A percentile compares a stretch with the other conserved stretches of the same genome.
Evolutionary conservation across 2,113 vertebrate genomes (phyloP).

Genomic region (Zosterops japonicus): DNA sequence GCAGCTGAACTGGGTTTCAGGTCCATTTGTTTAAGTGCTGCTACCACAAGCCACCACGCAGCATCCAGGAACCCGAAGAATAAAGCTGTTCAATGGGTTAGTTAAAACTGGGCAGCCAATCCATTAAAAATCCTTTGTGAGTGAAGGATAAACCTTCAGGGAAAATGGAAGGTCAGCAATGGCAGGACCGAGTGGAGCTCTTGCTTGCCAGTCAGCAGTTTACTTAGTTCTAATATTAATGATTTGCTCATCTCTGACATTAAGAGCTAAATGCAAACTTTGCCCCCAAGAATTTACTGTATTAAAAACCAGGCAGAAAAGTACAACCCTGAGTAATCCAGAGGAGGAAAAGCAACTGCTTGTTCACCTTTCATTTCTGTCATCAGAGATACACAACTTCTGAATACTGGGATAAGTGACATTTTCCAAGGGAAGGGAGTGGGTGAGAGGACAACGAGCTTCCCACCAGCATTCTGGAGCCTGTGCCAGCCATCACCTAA

Average conservation of each 20-base stretch:
- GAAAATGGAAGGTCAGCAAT: neutral
- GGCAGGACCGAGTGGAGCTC: neutral
- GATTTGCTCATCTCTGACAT: neutral
- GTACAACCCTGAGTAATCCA: constrained; percentile 17
- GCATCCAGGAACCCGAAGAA: neutral
- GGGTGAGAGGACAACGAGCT: constrained; percentile 20
- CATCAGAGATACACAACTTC: neutral
- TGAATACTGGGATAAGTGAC: constrained; percentile 21
- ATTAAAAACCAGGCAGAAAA: neutral
- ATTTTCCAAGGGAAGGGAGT: constrained; percentile 51
- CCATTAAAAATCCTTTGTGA: neutral
- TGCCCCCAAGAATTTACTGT: neutral
- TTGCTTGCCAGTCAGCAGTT: neutral
- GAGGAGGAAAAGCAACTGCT: constrained; percentile 46
- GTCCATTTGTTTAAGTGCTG: constrained; percentile 51
- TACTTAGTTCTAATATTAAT: neutral
- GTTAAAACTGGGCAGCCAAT: neutral
- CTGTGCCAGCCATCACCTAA: neutral
- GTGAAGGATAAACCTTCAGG: neutral
- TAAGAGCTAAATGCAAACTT: neutral
- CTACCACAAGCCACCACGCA: neutral
- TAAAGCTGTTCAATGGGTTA: neutral
- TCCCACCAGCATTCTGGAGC: constrained; percentile 34
- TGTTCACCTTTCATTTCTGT: constrained; percentile 45
- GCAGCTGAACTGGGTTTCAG: neutral